These are phyloP conservation scores for Rhinoraja longicauda DNA, from an alignment of 2,797 vertebrate genomes.

Conservation along the genomic window DNA sequence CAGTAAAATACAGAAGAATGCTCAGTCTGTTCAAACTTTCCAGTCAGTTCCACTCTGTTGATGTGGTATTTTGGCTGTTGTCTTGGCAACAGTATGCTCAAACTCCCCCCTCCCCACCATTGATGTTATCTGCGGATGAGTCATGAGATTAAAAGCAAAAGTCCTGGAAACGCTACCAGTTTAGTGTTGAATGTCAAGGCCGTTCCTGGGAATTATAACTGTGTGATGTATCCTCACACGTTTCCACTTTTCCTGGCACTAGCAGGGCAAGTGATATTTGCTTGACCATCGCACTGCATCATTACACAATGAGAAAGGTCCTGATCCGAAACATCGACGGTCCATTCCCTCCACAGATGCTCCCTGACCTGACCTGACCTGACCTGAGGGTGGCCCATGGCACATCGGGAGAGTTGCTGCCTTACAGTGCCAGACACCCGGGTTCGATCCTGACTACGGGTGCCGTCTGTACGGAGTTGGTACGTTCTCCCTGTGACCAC, in stretches of 20 bases:
- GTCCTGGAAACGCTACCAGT: neutral
- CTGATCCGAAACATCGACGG: too few species aligned
- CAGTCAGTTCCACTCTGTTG: neutral
- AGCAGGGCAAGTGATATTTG: neutral
- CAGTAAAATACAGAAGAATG: neutral
- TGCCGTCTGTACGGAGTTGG: too few species aligned
- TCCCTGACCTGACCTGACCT: too few species aligned
- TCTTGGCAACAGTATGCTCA: neutral
- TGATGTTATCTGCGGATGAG: conserved; percentile 21
- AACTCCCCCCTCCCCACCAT: neutral
- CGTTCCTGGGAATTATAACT: neutral
- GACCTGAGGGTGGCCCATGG: too few species aligned
- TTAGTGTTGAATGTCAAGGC: neutral
- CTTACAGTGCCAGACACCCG: too few species aligned
- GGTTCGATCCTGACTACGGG: too few species aligned
- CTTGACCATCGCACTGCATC: neutral
- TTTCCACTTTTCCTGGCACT: neutral
- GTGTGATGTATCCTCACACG: neutral
- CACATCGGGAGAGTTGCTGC: too few species aligned
- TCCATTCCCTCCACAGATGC: too few species aligned
- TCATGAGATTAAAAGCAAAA: conserved; percentile 33
- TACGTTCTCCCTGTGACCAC: too few species aligned
- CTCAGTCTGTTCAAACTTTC: conserved; percentile 1
- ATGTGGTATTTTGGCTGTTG: conserved; percentile 5
- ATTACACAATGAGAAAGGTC: too few species aligned